These are phyloP conservation scores for Peromyscus melanophrys DNA, from an alignment of 2,797 vertebrate species.

Conservation along the genomic window DNA sequence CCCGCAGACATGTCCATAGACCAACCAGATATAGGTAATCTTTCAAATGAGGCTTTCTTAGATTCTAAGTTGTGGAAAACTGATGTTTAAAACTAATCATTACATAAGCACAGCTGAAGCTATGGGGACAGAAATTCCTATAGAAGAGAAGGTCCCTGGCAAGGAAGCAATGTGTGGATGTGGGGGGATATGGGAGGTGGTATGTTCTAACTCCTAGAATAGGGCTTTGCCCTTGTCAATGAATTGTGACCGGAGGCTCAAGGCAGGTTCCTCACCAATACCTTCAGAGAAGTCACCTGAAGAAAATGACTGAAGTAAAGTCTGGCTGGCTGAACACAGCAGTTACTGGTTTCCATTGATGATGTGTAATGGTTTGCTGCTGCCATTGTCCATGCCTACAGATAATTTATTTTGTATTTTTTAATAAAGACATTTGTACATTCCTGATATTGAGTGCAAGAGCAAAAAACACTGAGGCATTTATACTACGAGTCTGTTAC, in stretches of 20 bases:
- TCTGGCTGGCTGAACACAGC: conserved; percentile 85
- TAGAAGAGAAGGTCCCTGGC: conserved; percentile 95
- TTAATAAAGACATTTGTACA: conserved; percentile 92
- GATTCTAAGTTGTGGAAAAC: neutral
- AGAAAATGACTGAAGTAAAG: conserved; percentile 82
- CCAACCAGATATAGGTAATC: neutral
- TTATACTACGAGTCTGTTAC: conserved; percentile 82
- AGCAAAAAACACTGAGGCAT: conserved; percentile 88
- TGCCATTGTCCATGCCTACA: conserved; percentile 91
- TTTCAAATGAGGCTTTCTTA: neutral
- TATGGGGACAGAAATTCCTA: conserved; percentile 96
- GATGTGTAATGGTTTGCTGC: conserved; percentile 88
- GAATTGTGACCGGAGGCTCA: conserved; percentile 83
- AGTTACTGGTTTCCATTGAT: conserved; percentile 89
- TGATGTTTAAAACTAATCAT: neutral
- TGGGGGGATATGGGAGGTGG: conserved; percentile 94
- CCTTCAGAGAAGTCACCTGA: conserved; percentile 84
- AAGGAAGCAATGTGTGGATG: conserved; percentile 95
- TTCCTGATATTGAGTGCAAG: conserved; percentile 90
- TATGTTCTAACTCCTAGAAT: conserved; percentile 92
- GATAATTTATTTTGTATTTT: conserved; percentile 93
- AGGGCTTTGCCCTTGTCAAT: conserved; percentile 60
- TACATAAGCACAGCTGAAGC: conserved; percentile 93
- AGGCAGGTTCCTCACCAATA: conserved; percentile 59
- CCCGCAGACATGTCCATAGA: neutral